phyloP scores from a whole-genome alignment of 2,888 invertebrate genomes.

The Blastobasis lacticolella region DNA sequence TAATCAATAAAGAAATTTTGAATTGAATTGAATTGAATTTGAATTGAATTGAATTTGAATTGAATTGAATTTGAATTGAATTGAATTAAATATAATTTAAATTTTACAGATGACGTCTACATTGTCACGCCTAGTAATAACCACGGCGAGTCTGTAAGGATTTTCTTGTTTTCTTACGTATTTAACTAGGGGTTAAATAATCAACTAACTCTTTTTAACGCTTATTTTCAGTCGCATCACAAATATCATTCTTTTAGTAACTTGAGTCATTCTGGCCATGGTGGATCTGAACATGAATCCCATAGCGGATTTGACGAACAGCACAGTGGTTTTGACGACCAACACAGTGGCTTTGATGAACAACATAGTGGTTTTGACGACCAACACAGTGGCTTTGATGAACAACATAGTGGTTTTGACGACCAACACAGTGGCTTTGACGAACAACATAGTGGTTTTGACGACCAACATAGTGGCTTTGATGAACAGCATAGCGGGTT shows the following conservation, averaged over 20 bases:
- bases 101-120: constrained; percentile 40
- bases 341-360: not conserved
- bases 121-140: constrained; percentile 41
- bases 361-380: not conserved
- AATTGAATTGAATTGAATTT: too few relatives aligned
- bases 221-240: constrained; percentile 2
- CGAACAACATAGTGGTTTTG: constrained; percentile 1
- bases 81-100: too few relatives aligned
- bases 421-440: not conserved
- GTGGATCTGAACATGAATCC: too few relatives aligned
- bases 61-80: too few relatives aligned
- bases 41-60: too few relatives aligned
- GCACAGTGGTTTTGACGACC: not conserved
- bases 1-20: too few relatives aligned
- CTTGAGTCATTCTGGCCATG: not conserved
- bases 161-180: not conserved
- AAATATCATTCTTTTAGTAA: not conserved
- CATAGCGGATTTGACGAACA: not conserved
- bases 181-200: too few relatives aligned
- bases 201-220: not conserved
- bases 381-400: not conserved
- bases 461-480: constrained; percentile 2
- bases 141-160: constrained; percentile 31
- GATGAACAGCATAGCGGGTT: too few relatives aligned
- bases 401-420: constrained; percentile 1